Evolutionary conservation across 1,140 invertebrate species (phyloP), one percentile per base, ranked within the genome.

Genomic region (Heliconius eleuchia): DNA sequence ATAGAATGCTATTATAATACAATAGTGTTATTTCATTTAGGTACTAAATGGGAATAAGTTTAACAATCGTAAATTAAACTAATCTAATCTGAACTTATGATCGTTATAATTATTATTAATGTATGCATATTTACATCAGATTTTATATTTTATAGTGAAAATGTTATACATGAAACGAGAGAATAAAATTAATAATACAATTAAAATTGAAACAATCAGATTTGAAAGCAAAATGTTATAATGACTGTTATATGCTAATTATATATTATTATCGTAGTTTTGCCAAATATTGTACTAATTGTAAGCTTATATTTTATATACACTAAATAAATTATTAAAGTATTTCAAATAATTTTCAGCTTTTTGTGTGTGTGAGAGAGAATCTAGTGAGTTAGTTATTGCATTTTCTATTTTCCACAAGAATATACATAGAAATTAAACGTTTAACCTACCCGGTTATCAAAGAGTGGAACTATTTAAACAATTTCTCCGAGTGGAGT

Each of bases 101-200:
- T 66, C 23, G 5, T 66, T 66, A 66, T 66, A 66, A 66, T 66
- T 66, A 66, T 66, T 27, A 66, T 66, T 60, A 60, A 60, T 60
- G 55, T 60, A 1, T 3, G n/a, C 55, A 23, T 60, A 60, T 60
- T 60, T 60, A 23, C n/a, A 60, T 60, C 23, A 27, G 1, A 27
- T 60, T 60, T 60, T n/a, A 66, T 66, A 23, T 66, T 66, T 30
- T 30, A 66, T 0, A 16, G n/a, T 66, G 7, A 66, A 66, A 60
- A 23, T 60, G 7, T 66, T 66, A 6, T 16, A 60, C 30, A 30
- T 27, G 5, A 16, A 9, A 37, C 34, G 27, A 16, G 3, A 30
- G 9, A 66, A 66, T 30, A 66, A 66, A 66, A 11, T 66, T 60
- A 60, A 27, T 23, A n/a, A 60, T 60, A 60, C 57, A 60, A 60